Evolutionary conservation across 2,113 vertebrate species (phyloP).

Genomic region (Mellivora capensis): DNA sequence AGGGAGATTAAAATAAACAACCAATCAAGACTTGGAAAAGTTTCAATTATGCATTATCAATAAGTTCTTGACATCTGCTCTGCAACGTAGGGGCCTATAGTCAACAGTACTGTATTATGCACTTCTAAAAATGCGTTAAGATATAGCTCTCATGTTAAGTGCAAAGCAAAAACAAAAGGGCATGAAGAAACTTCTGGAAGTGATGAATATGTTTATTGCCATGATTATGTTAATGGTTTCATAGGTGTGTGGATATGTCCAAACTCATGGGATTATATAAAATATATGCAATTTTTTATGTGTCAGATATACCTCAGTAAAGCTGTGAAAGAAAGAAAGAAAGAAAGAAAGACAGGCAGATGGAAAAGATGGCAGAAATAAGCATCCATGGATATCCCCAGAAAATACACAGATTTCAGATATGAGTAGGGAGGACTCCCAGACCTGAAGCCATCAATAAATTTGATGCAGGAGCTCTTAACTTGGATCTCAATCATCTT

Average conservation of each 20-base stretch:
- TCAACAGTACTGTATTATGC: background rate
- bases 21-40: conserved; percentile 23
- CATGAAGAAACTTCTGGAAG: background rate
- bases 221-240: background rate
- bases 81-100: accelerated
- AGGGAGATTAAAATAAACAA: conserved; percentile 8
- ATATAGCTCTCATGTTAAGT: background rate
- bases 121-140: background rate
- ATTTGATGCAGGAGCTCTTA: background rate
- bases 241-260: background rate
- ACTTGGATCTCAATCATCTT: background rate
- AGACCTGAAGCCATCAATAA: background rate
- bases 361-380: background rate
- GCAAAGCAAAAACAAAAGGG: background rate
- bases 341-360: background rate
- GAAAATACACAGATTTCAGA: background rate
- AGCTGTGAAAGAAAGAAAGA: background rate
- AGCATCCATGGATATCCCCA: background rate
- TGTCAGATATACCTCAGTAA: background rate
- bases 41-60: background rate
- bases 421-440: background rate
- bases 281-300: background rate
- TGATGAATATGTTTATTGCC: background rate
- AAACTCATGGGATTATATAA: background rate
- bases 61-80: background rate